Base-by-base conservation (phyloP, 2,113 vertebrate genomes). In the Paracanthobrama guichenoti region DNA sequence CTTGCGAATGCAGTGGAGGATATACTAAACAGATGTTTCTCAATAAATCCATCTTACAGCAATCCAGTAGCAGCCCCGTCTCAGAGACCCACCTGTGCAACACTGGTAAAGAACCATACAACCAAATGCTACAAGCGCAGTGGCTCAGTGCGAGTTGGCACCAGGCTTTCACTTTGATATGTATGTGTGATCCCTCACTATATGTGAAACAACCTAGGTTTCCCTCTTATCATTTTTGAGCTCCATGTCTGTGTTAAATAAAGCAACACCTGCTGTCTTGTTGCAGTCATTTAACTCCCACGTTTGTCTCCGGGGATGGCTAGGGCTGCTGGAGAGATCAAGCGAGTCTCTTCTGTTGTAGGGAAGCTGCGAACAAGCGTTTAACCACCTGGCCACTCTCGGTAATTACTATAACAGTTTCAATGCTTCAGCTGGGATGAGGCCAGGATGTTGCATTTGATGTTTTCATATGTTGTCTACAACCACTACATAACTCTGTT, bases 391-490 rank as follows among this genome's bases (percentile, higher is more conserved):
- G 88, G 26, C 73, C 74, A 81, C 83, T 83, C 26, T 46, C 71
- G 66, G 77, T 88, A 87, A 88, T 87, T 83, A 76, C 81, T 46
- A 81, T 60, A 88, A 83, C 88, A 88, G 85, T 39, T 85, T 80
- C 50, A 31, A 46, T 22, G 44, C 53, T 87, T 85, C 71, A 85
- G 50, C 31, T 66, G 59, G 48, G 60, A 69, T 28, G 46, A 69
- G 13, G 50, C 69, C 62, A 78, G 13, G 39, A 79, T 59, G 26
- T 44, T 69, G 24, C n/a, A 48, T n/a, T 66, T 67, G 44, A 80
- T 67, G 79, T 53, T 48, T 80, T 80, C 57, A 80, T 48, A 28
- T 28, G 44, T 50, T 80, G 42, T 22, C 24, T 48, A 18, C 42
- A 66, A 66, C 3, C 39, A 57, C n/a, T 22, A 50, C 24, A 67